A percentile compares a stretch with the other conserved stretches of the same genome.
phyloP scores from a whole-genome alignment of 2,888 invertebrate genomes.

The Beris chalybata region DNA sequence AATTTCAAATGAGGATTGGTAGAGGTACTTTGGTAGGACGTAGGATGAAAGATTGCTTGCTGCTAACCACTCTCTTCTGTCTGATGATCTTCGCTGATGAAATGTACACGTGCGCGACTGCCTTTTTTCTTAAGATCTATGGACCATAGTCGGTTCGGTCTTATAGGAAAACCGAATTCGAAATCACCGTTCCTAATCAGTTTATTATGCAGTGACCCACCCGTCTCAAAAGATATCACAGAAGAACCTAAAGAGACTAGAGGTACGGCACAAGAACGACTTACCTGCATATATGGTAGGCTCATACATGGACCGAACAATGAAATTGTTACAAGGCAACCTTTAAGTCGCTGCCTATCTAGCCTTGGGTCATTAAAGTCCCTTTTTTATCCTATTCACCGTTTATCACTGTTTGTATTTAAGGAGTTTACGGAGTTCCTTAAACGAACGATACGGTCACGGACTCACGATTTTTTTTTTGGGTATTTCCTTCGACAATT shows the following conservation, averaged over 20 bases:
- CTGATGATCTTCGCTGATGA: conserved; percentile 3
- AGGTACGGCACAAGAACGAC: too few relatives aligned
- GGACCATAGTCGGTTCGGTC: background rate
- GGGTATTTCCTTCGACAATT: too few relatives aligned
- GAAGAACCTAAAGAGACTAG: too few relatives aligned
- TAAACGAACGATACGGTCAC: too few relatives aligned
- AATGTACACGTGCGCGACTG: conserved; percentile 6
- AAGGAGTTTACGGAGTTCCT: too few relatives aligned
- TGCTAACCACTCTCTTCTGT: background rate
- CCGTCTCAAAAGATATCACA: background rate
- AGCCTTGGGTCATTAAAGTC: conserved; percentile 13
- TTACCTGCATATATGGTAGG: too few relatives aligned
- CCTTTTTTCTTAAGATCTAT: background rate
- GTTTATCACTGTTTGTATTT: conserved; percentile 16
- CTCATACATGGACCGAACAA: conserved; percentile 2
- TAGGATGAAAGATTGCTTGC: background rate
- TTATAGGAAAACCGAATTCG: background rate
- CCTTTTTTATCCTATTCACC: conserved; percentile 10
- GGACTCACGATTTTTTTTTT: too few relatives aligned
- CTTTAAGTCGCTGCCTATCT: background rate
- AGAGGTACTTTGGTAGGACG: conserved; percentile 2
- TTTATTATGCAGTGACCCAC: conserved; percentile 18
- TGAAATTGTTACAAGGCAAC: conserved; percentile 4
- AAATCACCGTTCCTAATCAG: conserved; percentile 31
- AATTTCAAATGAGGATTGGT: conserved; percentile 15